A percentile compares a stretch with the other conserved stretches of the same genome.
Evolutionary conservation across 2,888 invertebrate species (phyloP).

Genomic region (Lasioglossum marginatum): DNA sequence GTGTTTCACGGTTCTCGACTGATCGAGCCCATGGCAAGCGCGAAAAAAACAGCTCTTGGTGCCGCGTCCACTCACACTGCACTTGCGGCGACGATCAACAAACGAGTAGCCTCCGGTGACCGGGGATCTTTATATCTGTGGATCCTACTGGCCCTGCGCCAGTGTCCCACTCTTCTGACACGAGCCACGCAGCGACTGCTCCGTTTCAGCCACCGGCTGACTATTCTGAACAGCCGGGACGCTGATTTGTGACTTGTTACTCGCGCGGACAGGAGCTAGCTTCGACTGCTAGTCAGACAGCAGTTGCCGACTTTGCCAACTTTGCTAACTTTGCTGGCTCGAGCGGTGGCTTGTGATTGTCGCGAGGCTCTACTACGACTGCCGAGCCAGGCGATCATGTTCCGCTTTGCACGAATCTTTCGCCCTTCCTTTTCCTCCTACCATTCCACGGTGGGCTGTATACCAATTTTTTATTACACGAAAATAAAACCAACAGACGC

Average conservation of each 20-base stretch:
- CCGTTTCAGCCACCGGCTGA: conserved; percentile 18
- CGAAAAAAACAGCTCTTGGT: conserved; percentile 27
- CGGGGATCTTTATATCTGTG: conserved; percentile 70
- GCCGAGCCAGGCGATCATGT: conserved; percentile 57
- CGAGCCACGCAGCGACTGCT: conserved; percentile 30
- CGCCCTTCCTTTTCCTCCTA: conserved; percentile 58
- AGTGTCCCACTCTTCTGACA: conserved; percentile 63
- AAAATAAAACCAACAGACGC: background rate
- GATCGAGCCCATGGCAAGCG: conserved; percentile 29
- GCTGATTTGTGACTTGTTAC: conserved; percentile 3
- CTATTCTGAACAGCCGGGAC: background rate
- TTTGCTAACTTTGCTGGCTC: background rate
- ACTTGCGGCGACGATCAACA: conserved; percentile 76
- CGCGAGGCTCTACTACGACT: conserved; percentile 67
- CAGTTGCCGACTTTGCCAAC: background rate
- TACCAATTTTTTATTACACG: too few species aligned
- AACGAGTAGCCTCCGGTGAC: conserved; percentile 66
- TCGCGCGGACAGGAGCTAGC: conserved; percentile 34
- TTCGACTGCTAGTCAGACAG: background rate
- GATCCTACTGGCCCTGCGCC: conserved; percentile 73
- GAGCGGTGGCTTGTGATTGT: conserved; percentile 54
- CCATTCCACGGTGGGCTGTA: background rate
- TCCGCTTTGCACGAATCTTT: conserved; percentile 56
- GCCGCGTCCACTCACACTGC: conserved; percentile 74
- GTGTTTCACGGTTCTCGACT: background rate